Percentiles rank a stretch among this genome's conserved stretches.
Conservation (phyloP, 2,888 invertebrate species). For the Cepaea hortensis region DNA sequence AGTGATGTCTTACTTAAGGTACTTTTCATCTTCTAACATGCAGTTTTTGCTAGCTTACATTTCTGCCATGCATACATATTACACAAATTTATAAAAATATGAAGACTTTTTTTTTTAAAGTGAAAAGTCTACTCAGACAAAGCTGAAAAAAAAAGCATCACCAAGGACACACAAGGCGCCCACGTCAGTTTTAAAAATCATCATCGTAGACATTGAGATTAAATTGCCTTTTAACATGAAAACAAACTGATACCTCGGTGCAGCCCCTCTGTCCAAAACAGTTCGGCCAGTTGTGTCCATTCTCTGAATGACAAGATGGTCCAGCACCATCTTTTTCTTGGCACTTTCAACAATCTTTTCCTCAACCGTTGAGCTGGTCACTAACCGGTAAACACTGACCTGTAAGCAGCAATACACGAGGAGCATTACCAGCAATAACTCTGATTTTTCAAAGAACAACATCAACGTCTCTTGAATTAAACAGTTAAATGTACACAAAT, state of each 20-base stretch:
- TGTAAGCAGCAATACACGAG: constrained; percentile 71
- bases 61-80: too few relatives aligned
- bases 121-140: constrained; percentile 16
- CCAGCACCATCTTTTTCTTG: constrained; percentile 98
- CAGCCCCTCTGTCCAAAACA: constrained; percentile 85
- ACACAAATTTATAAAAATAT: too few relatives aligned
- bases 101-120: too few relatives aligned
- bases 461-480: too few relatives aligned
- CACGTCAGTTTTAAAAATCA: background rate
- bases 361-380: constrained; percentile 97
- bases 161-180: background rate
- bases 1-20: too few relatives aligned
- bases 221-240: background rate
- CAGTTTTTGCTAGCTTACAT: too few relatives aligned
- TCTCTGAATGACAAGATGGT: constrained; percentile 97
- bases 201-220: background rate
- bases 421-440: too few relatives aligned
- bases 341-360: constrained; percentile 99
- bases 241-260: constrained; percentile 63
- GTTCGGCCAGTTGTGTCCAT: constrained; percentile 99
- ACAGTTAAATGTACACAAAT: too few relatives aligned
- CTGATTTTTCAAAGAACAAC: too few relatives aligned
- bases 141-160: constrained; percentile 14
- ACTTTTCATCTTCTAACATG: too few relatives aligned
- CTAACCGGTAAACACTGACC: constrained; percentile 97